Evolutionary conservation across 1,140 invertebrate species (phyloP).

Genomic region (Lycorma delicatula): DNA sequence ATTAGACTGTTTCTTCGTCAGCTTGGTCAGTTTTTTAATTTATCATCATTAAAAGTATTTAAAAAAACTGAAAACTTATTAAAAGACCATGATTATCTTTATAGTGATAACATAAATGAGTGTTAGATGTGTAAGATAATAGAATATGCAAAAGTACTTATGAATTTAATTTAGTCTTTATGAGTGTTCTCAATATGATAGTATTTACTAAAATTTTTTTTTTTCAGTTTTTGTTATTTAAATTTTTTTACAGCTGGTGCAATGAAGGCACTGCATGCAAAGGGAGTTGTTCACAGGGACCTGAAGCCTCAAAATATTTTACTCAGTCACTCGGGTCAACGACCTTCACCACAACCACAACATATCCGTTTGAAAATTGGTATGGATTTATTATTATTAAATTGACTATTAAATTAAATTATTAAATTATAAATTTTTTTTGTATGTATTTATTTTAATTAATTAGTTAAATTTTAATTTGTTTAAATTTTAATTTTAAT

Average conservation of each 20-base stretch:
- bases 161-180: too few relatives aligned
- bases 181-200: neutral
- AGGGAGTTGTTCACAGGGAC: conserved; percentile 97
- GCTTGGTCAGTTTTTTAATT: conserved; percentile 54
- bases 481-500: too few relatives aligned
- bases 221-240: conserved; percentile 8
- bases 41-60: too few relatives aligned
- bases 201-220: conserved; percentile 11
- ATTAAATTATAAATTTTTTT: too few relatives aligned
- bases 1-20: conserved; percentile 91
- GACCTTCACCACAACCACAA: conserved; percentile 72
- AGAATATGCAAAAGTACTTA: too few relatives aligned
- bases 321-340: conserved; percentile 69
- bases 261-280: conserved; percentile 91
- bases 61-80: too few relatives aligned
- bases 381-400: conserved; percentile 44
- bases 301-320: conserved; percentile 97
- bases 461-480: too few relatives aligned
- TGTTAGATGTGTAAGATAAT: too few relatives aligned
- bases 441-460: too few relatives aligned
- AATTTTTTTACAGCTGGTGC: conserved; percentile 64
- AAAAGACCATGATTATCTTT: too few relatives aligned
- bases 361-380: conserved; percentile 94
- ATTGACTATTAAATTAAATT: conserved; percentile 2
- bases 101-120: too few relatives aligned